Conservation (phyloP, 1,140 invertebrate species). For the Nephila pilipes region DNA sequence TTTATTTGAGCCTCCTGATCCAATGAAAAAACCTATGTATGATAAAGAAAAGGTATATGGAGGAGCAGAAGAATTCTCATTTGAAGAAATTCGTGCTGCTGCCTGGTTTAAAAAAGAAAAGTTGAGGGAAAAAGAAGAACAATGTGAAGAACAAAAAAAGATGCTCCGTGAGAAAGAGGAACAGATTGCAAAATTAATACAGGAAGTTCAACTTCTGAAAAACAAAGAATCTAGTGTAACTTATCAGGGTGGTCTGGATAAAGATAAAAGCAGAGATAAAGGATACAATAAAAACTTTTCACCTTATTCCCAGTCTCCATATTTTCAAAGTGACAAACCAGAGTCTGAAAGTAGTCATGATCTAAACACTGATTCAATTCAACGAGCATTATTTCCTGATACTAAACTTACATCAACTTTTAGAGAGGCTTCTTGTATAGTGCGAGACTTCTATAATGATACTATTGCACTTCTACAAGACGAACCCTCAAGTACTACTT, state of each 20-base stretch:
- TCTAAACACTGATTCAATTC: not conserved
- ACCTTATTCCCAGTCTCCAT: not conserved
- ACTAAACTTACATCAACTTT: conserved; percentile 30
- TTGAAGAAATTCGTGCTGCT: conserved; percentile 84
- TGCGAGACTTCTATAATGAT: conserved; percentile 51
- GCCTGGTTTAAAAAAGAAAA: conserved; percentile 79
- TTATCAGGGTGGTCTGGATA: too few species aligned
- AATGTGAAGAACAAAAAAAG: not conserved
- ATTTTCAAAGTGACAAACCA: not conserved
- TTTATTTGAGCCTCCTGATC: conserved; percentile 81
- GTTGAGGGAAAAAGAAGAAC: not conserved
- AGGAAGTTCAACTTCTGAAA: conserved; percentile 31
- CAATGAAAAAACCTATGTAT: conserved; percentile 81
- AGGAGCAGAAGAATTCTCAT: conserved; percentile 83
- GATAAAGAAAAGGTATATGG: conserved; percentile 83
- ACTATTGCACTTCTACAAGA: not conserved
- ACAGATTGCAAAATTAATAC: conserved; percentile 9
- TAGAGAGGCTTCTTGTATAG: conserved; percentile 37
- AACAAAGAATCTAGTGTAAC: not conserved
- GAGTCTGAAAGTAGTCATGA: not conserved
- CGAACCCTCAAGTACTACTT: not conserved
- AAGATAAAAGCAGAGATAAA: not conserved
- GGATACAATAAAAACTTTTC: not conserved
- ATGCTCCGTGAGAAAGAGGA: not conserved
- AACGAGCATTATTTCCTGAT: not conserved